Percentiles rank a stretch among this genome's conserved stretches.
Conservation (phyloP, 2,888 invertebrate genomes). For the Brachylomia viminalis region DNA sequence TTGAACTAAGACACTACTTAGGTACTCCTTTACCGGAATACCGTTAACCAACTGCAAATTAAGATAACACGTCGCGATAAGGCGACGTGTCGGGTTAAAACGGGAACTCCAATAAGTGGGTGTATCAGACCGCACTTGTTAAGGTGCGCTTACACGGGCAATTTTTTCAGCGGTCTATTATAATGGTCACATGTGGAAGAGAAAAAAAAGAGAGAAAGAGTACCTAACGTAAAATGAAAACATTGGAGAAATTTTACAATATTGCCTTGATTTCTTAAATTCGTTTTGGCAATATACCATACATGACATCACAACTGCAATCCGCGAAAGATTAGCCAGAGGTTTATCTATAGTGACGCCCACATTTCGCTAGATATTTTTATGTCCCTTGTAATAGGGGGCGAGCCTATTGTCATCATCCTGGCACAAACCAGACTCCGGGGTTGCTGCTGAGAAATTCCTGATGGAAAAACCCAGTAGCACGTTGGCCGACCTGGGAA, state of each 20-base stretch:
- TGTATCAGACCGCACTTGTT: constrained; percentile 56
- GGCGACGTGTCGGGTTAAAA: constrained; percentile 63
- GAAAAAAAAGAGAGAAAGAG: background rate
- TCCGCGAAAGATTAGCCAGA: too few species aligned
- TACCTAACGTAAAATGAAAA: background rate
- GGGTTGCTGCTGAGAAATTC: too few species aligned
- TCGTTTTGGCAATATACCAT: background rate
- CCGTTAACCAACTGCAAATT: constrained; percentile 70
- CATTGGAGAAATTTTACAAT: background rate
- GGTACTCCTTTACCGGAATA: constrained; percentile 66
- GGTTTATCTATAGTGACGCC: too few species aligned
- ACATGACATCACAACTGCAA: too few species aligned
- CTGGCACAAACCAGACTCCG: too few species aligned
- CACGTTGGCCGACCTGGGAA: too few species aligned
- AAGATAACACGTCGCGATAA: constrained; percentile 67
- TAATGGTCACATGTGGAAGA: background rate
- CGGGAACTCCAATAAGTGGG: constrained; percentile 66
- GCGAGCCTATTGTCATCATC: too few species aligned
- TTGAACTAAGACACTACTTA: constrained; percentile 65
- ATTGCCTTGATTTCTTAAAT: background rate
- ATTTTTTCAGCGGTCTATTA: background rate
- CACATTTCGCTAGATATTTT: too few species aligned
- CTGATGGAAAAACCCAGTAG: too few species aligned
- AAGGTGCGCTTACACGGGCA: constrained; percentile 4
- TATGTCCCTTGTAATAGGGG: too few species aligned